Conservation (phyloP, 2,888 invertebrate species). For the Stenichneumon culpator region DNA sequence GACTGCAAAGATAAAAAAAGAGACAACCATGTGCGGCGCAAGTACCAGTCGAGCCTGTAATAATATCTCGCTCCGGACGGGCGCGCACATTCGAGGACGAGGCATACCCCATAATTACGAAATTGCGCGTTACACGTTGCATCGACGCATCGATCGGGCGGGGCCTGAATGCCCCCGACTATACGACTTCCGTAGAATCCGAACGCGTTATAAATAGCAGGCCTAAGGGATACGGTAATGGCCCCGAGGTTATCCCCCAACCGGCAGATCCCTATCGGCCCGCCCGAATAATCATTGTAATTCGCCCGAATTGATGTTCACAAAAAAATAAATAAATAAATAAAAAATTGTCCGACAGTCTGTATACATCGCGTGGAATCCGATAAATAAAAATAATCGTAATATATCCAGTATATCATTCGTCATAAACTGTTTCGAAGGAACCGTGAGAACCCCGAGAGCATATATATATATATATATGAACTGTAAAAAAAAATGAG, state of each 20-base stretch:
- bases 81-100: conserved; percentile 33
- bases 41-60: conserved; percentile 65
- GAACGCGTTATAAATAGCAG: conserved; percentile 70
- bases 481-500: neutral
- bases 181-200: conserved; percentile 70
- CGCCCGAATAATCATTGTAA: conserved; percentile 68
- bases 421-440: neutral
- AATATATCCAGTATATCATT: neutral
- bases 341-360: conserved; percentile 7
- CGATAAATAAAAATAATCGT: conserved; percentile 1
- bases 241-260: conserved; percentile 33
- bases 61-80: conserved; percentile 60
- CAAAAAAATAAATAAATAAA: conserved; percentile 2
- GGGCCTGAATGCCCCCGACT: conserved; percentile 12
- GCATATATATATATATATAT: neutral
- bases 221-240: conserved; percentile 47
- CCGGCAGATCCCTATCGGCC: conserved; percentile 60
- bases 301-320: conserved; percentile 43
- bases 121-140: conserved; percentile 70
- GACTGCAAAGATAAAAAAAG: conserved; percentile 5
- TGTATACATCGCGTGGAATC: neutral
- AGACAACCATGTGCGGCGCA: conserved; percentile 4
- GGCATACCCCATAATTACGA: conserved; percentile 71
- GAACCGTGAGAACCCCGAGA: neutral
- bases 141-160: conserved; percentile 68